Base-by-base conservation (phyloP, 2,888 invertebrate genomes). In the Gymnoscelis rufifasciata region DNA sequence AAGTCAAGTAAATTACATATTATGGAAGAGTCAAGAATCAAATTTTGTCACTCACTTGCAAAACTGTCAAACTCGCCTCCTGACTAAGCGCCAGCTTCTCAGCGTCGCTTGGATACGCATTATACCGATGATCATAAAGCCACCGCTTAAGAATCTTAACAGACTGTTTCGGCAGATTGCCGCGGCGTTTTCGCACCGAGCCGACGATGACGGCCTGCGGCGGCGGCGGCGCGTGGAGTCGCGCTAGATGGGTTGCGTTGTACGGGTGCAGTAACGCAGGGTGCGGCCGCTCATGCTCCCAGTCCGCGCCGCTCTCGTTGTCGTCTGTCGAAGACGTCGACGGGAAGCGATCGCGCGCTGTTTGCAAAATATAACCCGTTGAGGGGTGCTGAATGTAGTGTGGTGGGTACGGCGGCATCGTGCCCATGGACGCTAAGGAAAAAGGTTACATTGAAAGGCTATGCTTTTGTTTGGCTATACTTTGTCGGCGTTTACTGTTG, bases 71-170 rank as follows among this genome's bases (percentile, higher is more conserved):
- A 69, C 94, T 94, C 0, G 97, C 95, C 62, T 95, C 95, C 66
- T 93, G 93, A 30, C 97, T 95, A 19, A 97, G 86, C 0, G 94
- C 92, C 13, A 94, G 82, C 71, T 97, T 98, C 78, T 97, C 97
- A 6, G 94, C 94, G 73, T 97, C 98, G 63, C 94, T 96, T 0
- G 97, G 97, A 74, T 97, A 98, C 0, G 97, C 97, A 71, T 97
- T 97, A 84, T 96, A 97, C 28, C 97, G 91, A 71, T 98, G 97
- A 51, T 97, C 96, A 71, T 95, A 97, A 1, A 97, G 89, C 98
- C 98, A 97, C 47, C 95, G 90, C 75, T 96, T 96, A 37, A 98
- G 79, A 45, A 97, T 95, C 75, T 95, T 95, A 3, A 97, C 97
- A 0, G 97, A 95, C 67, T 96, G 95, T 74, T 97, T 97, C 3